A percentile compares a stretch with the other conserved stretches of the same genome.
Evolutionary conservation across 2,113 vertebrate genomes (phyloP).

Genomic region (Micronycteris hirsuta): DNA sequence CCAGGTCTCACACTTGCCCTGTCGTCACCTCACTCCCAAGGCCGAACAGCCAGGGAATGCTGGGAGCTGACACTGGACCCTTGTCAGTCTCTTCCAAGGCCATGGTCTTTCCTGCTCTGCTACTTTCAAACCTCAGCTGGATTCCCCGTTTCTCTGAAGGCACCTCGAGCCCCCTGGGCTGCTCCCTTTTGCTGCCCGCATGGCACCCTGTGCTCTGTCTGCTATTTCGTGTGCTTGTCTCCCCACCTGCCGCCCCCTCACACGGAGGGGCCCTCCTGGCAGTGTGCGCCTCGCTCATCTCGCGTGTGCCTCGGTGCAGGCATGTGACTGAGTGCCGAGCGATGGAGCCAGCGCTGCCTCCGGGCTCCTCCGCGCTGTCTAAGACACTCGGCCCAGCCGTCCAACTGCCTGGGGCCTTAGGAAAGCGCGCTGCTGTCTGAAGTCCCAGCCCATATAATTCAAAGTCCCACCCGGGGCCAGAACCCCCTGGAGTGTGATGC

Average conservation of each 20-base stretch:
- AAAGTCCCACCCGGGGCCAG: not conserved
- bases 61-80: fast-evolving
- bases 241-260: too few species aligned
- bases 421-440: fast-evolving
- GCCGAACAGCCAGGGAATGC: not conserved
- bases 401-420: not conserved
- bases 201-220: not conserved
- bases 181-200: not conserved
- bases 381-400: fast-evolving
- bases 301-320: fast-evolving
- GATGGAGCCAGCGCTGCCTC: fast-evolving
- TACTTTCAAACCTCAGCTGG: not conserved
- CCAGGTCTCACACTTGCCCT: not conserved
- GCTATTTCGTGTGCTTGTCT: not conserved
- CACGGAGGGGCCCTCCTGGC: not conserved
- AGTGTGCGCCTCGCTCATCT: not conserved
- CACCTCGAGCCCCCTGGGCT: not conserved
- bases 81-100: not conserved
- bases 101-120: not conserved
- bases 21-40: not conserved
- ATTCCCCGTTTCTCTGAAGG: not conserved
- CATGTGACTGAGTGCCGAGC: fast-evolving
- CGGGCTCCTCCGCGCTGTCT: fast-evolving
- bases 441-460: not conserved
- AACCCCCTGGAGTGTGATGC: too few species aligned